Base-by-base conservation (phyloP, 2,888 invertebrate genomes). In the Leptinotarsa rubiginosa region DNA sequence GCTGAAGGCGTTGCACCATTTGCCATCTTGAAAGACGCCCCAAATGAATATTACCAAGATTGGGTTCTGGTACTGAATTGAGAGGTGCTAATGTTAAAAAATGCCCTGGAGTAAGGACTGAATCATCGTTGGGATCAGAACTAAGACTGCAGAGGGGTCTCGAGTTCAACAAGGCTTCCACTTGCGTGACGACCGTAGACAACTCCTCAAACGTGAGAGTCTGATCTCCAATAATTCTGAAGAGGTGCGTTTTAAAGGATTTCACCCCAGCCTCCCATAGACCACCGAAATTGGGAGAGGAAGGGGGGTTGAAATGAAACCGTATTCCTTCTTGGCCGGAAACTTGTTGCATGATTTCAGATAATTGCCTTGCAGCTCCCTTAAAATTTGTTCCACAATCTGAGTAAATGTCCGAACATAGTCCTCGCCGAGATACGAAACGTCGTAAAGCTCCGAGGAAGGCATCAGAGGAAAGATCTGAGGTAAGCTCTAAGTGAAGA, bases 101-200 rank as follows among this genome's bases (percentile, higher is more conserved):
- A 22, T 75, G 73, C 41, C 75, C 70, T 47, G 75, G 72, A 31
- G 75, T 75, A 18, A 72, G 64, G 4, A 67, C 67, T 52, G 62
- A 47, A 5, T 73, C 50, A 50, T 77, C 77, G 15, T 73, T 75
- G 4, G 77, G 75, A 59, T 77, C 73, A 4, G 74, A 65, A 65
- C 72, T 74, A 13, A 62, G 41, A 56, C 41, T 18, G 56, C 25
- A 69, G 13, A 69, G n/a, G 13, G 59, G 69, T 18, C 69, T 52
- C 2, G 52, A 52, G 18, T 52, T 50, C 50, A 65, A 65, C 10
- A 71, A 52, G 25, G 71, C 71, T 71, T 71, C 71, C 15, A 71
- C 47, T 54, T 71, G 71, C 10, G 54, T 31, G 15, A 71, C n/a
- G n/a, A 65, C 41, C 20, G 71, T 71, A 25, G 65, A 65, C 10